Percentiles rank a stretch among this genome's conserved stretches.
Conservation (phyloP, 2,113 vertebrate species). For the Myrmophylax atrothorax region DNA sequence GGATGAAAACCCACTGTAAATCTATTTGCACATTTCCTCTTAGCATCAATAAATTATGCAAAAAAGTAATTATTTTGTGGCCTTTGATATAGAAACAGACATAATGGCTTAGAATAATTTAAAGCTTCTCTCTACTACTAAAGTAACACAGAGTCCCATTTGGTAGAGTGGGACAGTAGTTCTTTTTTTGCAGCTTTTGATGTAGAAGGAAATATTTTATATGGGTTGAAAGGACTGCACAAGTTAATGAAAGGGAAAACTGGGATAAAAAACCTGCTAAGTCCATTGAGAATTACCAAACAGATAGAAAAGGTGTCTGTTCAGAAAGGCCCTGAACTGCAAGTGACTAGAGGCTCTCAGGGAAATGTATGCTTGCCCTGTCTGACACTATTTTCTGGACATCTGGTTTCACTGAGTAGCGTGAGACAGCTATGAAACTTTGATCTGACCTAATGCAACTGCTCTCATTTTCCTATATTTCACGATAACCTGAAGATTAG, state of each 20-base stretch:
- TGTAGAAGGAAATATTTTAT: neutral
- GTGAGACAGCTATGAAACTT: neutral
- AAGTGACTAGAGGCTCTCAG: neutral
- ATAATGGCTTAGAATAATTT: neutral
- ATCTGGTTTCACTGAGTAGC: neutral
- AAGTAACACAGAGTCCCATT: neutral
- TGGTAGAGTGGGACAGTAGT: neutral
- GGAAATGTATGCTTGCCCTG: neutral
- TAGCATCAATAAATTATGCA: slow-evolving; percentile 4
- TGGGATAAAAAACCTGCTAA: accelerated
- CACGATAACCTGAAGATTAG: neutral
- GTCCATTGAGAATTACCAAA: neutral
- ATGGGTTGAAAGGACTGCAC: neutral
- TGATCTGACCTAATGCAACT: neutral
- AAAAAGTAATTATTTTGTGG: neutral
- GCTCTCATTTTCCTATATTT: neutral
- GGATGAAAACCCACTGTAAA: neutral
- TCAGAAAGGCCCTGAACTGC: neutral
- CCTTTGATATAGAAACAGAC: neutral
- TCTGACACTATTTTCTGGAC: neutral
- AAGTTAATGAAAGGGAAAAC: neutral
- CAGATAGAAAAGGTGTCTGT: neutral
- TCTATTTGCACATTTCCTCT: neutral
- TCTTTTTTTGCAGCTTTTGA: neutral
- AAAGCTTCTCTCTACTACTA: neutral